Base-by-base conservation (phyloP, 2,113 vertebrate genomes). In the Acrocephalus arundinaceus region DNA sequence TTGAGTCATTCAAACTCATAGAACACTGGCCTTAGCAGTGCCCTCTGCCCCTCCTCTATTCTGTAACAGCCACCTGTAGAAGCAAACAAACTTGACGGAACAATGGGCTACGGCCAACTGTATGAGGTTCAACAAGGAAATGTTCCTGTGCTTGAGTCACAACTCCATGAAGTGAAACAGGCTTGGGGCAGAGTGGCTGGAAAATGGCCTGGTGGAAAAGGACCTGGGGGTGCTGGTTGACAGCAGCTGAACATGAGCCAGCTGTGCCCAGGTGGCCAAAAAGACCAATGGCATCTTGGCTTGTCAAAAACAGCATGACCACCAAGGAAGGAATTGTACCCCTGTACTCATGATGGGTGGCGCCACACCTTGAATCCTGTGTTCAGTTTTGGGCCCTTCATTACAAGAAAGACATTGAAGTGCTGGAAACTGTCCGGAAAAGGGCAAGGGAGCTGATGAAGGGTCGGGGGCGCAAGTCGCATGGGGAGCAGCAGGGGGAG, bases 11-110 rank as follows among this genome's bases (percentile, higher is more conserved):
- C 31, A 57, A 45, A n/a, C 22, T 54, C 19, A 2, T 2, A 4
- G 18, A 85, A 68, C 19, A 62, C 11, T 9, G 8, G 23, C 31
- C 55, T 74, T 37, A 33, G 35, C 41, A 51, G 33, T 3, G 20
- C 13, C 25, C 28, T 45, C 33, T 2, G 2, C 31, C 35, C 58
- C 58, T 61, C 31, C 33, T 62, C 54, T 58, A 5, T 45, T 59
- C 39, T 41, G 0, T 15, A 73, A 62, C 2, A 54, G n/a, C 7
- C 22, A 62, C 25, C 43, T 33, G 12, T 6, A 43, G 68, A 80
- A 89, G 23, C 23, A 87, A 76, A n/a, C 0, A 2, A 39, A 92
- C 24, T 58, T 0, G 0, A 20, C 2, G 3, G 30, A 70, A 76
- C 48, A 49, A 33, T 11, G n/a, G 55, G 48, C 41, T 48, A 63